Conservation (phyloP, 2,888 invertebrate species). For the Oligia fasciuncula region DNA sequence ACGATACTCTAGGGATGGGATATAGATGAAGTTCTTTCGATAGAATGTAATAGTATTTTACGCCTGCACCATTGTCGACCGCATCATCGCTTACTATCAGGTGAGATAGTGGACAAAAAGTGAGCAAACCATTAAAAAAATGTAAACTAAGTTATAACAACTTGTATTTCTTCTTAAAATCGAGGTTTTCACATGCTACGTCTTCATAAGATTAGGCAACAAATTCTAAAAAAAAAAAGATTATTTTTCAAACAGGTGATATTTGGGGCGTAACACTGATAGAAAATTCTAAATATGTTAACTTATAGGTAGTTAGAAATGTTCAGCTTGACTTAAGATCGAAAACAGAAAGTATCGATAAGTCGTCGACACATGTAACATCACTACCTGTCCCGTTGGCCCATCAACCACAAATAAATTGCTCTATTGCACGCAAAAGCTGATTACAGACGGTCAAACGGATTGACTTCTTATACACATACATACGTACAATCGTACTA, state of each 20-base stretch:
- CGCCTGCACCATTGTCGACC: not conserved
- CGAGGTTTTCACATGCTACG: not conserved
- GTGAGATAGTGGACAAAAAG: not conserved
- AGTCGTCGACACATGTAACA: slow-evolving; percentile 33
- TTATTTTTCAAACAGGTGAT: not conserved
- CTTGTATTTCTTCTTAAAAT: not conserved
- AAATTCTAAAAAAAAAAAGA: not conserved
- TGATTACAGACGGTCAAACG: slow-evolving; percentile 72
- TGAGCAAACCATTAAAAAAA: not conserved
- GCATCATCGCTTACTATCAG: not conserved
- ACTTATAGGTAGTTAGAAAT: not conserved
- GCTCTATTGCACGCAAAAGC: slow-evolving; percentile 77
- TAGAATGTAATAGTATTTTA: not conserved
- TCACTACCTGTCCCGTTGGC: slow-evolving; percentile 71
- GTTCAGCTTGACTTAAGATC: not conserved
- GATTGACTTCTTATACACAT: slow-evolving; percentile 54
- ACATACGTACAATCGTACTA: slow-evolving; percentile 14
- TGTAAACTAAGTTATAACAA: not conserved
- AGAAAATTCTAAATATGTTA: not conserved
- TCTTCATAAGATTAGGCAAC: not conserved
- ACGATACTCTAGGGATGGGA: slow-evolving; percentile 44
- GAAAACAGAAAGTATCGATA: slow-evolving; percentile 14
- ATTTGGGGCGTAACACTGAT: not conserved
- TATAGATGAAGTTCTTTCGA: slow-evolving; percentile 24
- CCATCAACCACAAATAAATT: slow-evolving; percentile 77